Conservation (phyloP, 2,797 vertebrate genomes). For the Xenentodon cancila region DNA sequence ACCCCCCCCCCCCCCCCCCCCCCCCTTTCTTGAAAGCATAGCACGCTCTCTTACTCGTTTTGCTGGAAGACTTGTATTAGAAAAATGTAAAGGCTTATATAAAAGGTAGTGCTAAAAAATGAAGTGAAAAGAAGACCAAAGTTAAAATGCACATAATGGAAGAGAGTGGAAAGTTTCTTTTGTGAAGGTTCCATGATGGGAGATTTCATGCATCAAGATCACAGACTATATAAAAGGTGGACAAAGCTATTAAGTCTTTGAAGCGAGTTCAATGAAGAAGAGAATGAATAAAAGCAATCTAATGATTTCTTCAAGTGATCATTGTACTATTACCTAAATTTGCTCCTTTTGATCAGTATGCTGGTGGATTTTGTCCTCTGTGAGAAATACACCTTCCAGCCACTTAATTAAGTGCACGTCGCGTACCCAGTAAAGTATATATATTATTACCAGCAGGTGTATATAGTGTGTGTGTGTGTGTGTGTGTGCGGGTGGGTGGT, state of each 20-base stretch:
- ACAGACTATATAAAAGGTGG: background rate
- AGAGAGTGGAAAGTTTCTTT: conserved; percentile 1
- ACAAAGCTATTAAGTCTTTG: background rate
- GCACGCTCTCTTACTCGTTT: conserved; percentile 38
- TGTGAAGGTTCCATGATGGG: background rate
- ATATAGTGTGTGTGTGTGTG: too few species aligned
- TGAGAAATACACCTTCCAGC: too few species aligned
- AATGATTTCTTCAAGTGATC: too few species aligned
- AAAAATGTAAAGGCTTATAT: conserved; percentile 15
- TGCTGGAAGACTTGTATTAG: background rate
- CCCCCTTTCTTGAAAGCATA: conserved; percentile 32
- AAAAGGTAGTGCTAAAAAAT: conserved; percentile 10
- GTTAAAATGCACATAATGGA: conserved; percentile 19
- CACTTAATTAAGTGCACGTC: too few species aligned
- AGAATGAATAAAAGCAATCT: background rate
- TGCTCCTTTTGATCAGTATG: too few species aligned
- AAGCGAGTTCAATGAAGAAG: background rate
- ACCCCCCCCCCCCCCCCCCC: conserved; percentile 6
- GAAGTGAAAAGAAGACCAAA: conserved; percentile 17
- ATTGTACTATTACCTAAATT: too few species aligned
- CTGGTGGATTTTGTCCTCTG: too few species aligned
- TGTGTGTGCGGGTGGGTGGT: too few species aligned
- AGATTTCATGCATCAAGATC: background rate
- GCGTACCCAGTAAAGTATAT: too few species aligned
- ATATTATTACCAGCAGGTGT: too few species aligned